Conservation (phyloP, 1,140 invertebrate genomes). For the Phenacoccus solenopsis region DNA sequence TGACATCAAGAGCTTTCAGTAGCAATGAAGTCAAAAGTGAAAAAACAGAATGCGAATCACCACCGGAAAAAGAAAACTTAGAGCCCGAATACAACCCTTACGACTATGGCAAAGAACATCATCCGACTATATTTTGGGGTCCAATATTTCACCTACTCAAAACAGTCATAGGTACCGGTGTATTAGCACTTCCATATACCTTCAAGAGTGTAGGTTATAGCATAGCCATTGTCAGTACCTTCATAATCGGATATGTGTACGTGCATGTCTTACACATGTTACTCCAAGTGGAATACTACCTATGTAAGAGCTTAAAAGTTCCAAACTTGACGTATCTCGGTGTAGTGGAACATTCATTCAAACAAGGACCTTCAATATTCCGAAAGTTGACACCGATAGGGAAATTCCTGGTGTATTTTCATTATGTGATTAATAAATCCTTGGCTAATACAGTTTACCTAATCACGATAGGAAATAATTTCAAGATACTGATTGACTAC, state of each 20-base stretch:
- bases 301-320: conserved; percentile 50
- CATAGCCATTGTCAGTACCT: conserved; percentile 31
- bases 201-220: conserved; percentile 39
- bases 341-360: conserved; percentile 51
- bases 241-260: conserved; percentile 29
- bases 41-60: too few species aligned
- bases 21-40: too few species aligned
- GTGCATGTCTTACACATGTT: conserved; percentile 20
- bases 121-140: conserved; percentile 50
- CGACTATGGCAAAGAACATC: conserved; percentile 45
- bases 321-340: conserved; percentile 54
- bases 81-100: conserved; percentile 43
- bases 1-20: too few species aligned
- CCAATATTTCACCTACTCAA: conserved; percentile 36
- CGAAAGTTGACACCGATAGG: conserved; percentile 38
- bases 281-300: conserved; percentile 49
- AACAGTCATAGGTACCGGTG: conserved; percentile 41
- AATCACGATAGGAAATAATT: conserved; percentile 65
- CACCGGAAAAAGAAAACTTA: too few species aligned
- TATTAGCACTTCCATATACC: conserved; percentile 41
- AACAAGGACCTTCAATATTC: conserved; percentile 43
- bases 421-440: conserved; percentile 68
- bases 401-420: conserved; percentile 45
- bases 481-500: conserved; percentile 42
- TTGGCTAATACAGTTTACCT: conserved; percentile 81